Evolutionary conservation across 2,888 invertebrate species (phyloP).

Genomic region (Yponomeuta malinellus): DNA sequence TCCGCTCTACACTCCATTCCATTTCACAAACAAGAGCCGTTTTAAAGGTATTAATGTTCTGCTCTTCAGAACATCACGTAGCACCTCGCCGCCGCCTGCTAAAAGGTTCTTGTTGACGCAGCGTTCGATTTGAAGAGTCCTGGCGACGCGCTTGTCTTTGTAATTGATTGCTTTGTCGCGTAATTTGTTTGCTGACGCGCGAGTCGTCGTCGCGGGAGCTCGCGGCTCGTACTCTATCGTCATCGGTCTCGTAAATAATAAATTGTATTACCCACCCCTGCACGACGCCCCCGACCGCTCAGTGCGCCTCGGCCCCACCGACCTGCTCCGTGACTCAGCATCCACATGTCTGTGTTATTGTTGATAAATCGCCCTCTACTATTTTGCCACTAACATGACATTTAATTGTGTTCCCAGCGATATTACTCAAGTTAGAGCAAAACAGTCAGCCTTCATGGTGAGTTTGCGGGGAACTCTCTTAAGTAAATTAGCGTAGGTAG

Average conservation of each 20-base stretch:
- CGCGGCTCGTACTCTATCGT: conserved; percentile 55
- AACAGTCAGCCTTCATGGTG: conserved; percentile 19
- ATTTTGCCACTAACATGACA: not conserved
- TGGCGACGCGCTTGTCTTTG: conserved; percentile 64
- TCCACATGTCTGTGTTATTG: conserved; percentile 34
- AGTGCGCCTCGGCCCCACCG: conserved; percentile 13
- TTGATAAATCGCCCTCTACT: conserved; percentile 39
- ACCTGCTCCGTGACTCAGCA: conserved; percentile 44
- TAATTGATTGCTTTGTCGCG: conserved; percentile 76
- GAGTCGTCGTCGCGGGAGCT: conserved; percentile 48
- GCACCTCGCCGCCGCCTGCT: conserved; percentile 52
- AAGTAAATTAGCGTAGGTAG: not conserved
- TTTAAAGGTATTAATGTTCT: conserved; percentile 41
- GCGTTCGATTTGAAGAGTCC: conserved; percentile 65
- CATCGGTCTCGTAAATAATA: conserved; percentile 67
- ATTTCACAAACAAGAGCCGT: conserved; percentile 44
- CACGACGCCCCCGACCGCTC: conserved; percentile 21
- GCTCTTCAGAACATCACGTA: conserved; percentile 47
- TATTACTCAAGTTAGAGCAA: conserved; percentile 12
- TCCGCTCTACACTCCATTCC: conserved; percentile 31
- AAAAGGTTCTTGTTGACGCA: conserved; percentile 74
- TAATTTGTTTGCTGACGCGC: conserved; percentile 68
- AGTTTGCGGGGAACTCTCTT: not conserved
- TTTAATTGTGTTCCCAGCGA: not conserved
- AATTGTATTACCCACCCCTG: conserved; percentile 38